Conservation (phyloP, 2,113 vertebrate species). For the Labrus mixtus region DNA sequence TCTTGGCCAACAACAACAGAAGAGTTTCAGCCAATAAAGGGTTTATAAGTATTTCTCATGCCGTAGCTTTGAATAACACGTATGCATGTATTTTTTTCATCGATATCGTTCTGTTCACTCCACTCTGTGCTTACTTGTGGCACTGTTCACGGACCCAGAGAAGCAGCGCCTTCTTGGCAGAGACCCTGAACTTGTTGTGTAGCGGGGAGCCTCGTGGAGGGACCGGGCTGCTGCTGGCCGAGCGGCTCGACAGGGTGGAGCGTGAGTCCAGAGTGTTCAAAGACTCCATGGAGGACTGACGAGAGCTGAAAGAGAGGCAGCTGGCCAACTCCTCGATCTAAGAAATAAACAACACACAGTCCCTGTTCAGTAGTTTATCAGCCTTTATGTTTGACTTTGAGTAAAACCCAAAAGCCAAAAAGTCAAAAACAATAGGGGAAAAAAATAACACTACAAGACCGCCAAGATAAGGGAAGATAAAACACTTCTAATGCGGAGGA, state of each 20-base stretch:
- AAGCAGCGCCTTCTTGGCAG: slow-evolving; percentile 93
- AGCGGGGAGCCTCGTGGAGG: slow-evolving; percentile 83
- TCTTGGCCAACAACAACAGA: background rate
- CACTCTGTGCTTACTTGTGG: slow-evolving; percentile 81
- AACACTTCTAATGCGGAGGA: too few relatives aligned
- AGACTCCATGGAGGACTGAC: slow-evolving; percentile 85
- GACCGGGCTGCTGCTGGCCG: slow-evolving; percentile 83
- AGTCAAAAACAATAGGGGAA: background rate
- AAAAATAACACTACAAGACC: background rate
- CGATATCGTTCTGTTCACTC: background rate
- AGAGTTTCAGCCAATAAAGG: background rate
- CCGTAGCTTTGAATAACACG: too few relatives aligned
- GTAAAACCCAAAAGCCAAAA: background rate
- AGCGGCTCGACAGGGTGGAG: slow-evolving; percentile 84
- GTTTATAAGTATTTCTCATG: too few relatives aligned
- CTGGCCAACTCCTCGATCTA: slow-evolving; percentile 93
- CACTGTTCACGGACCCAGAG: slow-evolving; percentile 95
- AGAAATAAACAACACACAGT: background rate
- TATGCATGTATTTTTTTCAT: too few relatives aligned
- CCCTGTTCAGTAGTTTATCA: background rate
- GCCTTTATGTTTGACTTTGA: too few relatives aligned
- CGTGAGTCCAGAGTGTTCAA: slow-evolving; percentile 77
- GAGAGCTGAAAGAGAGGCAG: slow-evolving; percentile 87
- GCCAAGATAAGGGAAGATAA: background rate
- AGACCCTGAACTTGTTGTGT: slow-evolving; percentile 88